Evolutionary conservation across 2,113 vertebrate species (phyloP).

Genomic region (Phyllostomus hastatus): DNA sequence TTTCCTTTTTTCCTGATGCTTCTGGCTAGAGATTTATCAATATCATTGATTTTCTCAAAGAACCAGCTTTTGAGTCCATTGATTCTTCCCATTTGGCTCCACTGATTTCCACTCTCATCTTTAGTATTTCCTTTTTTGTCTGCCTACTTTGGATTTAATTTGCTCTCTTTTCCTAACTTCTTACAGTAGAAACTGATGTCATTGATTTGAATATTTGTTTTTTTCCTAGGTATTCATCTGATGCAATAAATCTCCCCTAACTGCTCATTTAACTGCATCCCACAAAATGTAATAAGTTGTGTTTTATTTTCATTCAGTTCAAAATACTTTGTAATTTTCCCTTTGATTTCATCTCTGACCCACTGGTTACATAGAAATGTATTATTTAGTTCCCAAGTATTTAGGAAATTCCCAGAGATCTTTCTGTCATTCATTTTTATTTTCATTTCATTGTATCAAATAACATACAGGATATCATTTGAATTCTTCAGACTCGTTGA

Average conservation of each 20-base stretch:
- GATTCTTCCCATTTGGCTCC: not conserved
- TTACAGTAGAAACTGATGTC: not conserved
- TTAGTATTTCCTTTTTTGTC: not conserved
- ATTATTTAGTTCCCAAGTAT: constrained; percentile 23
- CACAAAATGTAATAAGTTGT: not conserved
- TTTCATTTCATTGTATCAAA: constrained; percentile 18
- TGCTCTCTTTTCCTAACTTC: not conserved
- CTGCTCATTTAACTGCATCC: not conserved
- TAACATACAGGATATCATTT: not conserved
- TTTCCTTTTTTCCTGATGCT: not conserved
- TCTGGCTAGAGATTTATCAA: not conserved
- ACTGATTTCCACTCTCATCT: not conserved
- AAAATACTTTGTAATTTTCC: constrained; percentile 4
- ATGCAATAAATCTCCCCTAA: not conserved
- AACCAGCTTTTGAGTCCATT: not conserved
- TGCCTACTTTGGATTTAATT: constrained; percentile 16
- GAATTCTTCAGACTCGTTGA: not conserved
- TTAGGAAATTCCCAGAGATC: constrained; percentile 12
- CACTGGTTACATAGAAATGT: not conserved
- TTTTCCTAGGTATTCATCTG: not conserved
- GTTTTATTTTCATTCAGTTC: constrained; percentile 34
- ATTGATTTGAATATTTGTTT: constrained; percentile 5
- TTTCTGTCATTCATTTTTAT: not conserved
- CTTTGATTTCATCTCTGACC: constrained; percentile 30
- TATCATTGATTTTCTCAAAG: constrained; percentile 2